Evolutionary conservation across 2,888 invertebrate genomes (phyloP), one percentile per base, ranked within the genome.

Genomic region (Polymixis flavicincta): DNA sequence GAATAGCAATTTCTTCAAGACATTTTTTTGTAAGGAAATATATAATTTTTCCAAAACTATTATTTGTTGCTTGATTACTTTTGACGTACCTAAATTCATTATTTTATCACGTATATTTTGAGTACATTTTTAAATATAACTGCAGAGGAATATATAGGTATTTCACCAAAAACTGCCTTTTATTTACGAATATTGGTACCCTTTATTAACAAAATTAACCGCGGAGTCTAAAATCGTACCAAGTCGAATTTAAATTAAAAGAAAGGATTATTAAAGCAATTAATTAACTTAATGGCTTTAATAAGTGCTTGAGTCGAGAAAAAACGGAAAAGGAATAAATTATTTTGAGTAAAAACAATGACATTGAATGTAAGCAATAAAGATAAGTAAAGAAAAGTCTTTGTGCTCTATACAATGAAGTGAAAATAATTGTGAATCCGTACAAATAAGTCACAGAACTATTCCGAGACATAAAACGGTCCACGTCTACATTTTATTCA

Each of bases 241-340:
- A 66, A 72, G 77, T 71, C 37, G 32, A 75, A 75, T 64, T 82
- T 63, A 68, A 84, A 71, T 60, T 45, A 74, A 74, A 83, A 72
- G 66, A 72, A 75, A 70, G 75, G 78, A 82, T 84, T 83, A 87
- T 73, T 79, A 83, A 66, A 86, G 84, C 78, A 83, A 85, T 87
- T 81, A 80, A 87, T 87, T 86, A 83, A 74, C 69, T 83, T 85
- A 85, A 84, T 85, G 84, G 71, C 71, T 74, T 86, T 78, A 80
- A 72, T 83, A 84, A 84, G 75, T 71, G 74, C 77, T 72, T 57
- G 63, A 71, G 74, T 42, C 57, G 42, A 59, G 59, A 83, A 84
- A 54, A 84, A 78, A 71, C 61, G 57, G 57, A 78, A 74, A 63
- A 45, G 25, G 54, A 78, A 80, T 76, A 75, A 81, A 74, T 81